Base-by-base conservation (phyloP, 2,888 invertebrate species). In the Tenthredo amoena region DNA sequence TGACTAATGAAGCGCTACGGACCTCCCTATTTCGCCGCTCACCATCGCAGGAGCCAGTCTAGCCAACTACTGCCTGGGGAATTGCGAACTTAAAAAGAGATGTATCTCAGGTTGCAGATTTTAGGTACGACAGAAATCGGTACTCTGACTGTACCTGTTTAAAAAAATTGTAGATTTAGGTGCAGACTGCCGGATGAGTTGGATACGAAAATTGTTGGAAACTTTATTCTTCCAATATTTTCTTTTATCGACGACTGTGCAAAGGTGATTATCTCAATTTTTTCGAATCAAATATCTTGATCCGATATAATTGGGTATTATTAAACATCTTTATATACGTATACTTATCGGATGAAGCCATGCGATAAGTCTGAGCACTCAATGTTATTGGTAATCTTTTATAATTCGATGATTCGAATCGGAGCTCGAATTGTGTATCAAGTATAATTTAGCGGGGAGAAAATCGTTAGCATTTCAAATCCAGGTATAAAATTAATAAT, bases 331-430 rank as follows among this genome's bases (percentile, higher is more conserved):
- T 31, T 7, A 26, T 26, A 26, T 71, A 10, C 18, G 0, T 37
- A 71, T 9, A 26, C 71, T 37, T 31, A 31, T 12, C 2, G 31
- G 68, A 15, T 68, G 2, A 68, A 68, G 34, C 26, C 4, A 26
- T 15, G 68, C 68, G 68, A 68, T 55, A 55, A n/a, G 0, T 55
- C 55, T n/a, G 55, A 68, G 68, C 68, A 68, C 68, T 68, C 68
- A 68, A 18, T 15, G 31, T 68, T 31, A 68, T 71, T 37, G 71
- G 37, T 15, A 71, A 37, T 37, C 71, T 21, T 62, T 62, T 26
- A 4, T 37, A 34, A 31, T 37, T 71, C n/a, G 71, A 71, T n/a
- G 2, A 71, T 37, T 71, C 71, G 2, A 4, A n/a, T 15, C 31
- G 6, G 37, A n/a, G 5, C 9, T n/a, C 9, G 37, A n/a, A 37